Conservation (phyloP, 1,140 invertebrate species). For the Camponotus floridanus region DNA sequence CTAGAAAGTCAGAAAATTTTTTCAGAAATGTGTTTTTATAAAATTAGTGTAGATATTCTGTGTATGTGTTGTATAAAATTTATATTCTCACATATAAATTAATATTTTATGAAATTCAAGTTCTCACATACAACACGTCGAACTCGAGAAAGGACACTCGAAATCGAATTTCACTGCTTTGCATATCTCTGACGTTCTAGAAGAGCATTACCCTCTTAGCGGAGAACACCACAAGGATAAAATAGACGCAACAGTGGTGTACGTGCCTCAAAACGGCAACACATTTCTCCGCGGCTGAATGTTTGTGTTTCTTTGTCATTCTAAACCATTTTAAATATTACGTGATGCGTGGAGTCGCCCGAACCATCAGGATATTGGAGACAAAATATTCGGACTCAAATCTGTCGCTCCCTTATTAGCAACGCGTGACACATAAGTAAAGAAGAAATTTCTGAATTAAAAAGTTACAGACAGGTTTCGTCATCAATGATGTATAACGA, state of each 20-base stretch:
- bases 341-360: not conserved
- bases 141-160: constrained; percentile 23
- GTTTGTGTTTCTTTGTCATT: constrained; percentile 70
- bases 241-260: constrained; percentile 79
- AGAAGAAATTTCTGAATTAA: not conserved
- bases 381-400: constrained; percentile 44
- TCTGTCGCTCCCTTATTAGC: not conserved
- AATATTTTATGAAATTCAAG: not conserved
- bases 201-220: constrained; percentile 74
- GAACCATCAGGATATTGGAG: constrained; percentile 37
- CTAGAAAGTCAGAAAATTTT: no score
- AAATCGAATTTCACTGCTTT: constrained; percentile 56
- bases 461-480: not conserved
- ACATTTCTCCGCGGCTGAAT: constrained; percentile 63
- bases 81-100: not conserved
- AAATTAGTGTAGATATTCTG: no score
- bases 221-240: constrained; percentile 66
- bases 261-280: constrained; percentile 79
- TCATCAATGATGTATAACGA: constrained; percentile 19
- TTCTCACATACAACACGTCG: not conserved
- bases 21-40: no score
- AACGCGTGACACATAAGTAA: not conserved
- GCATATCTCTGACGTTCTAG: constrained; percentile 49
- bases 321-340: constrained; percentile 73
- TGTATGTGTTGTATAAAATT: not conserved